Base-by-base conservation (phyloP, 2,113 vertebrate genomes). In the Lampris incognitus region DNA sequence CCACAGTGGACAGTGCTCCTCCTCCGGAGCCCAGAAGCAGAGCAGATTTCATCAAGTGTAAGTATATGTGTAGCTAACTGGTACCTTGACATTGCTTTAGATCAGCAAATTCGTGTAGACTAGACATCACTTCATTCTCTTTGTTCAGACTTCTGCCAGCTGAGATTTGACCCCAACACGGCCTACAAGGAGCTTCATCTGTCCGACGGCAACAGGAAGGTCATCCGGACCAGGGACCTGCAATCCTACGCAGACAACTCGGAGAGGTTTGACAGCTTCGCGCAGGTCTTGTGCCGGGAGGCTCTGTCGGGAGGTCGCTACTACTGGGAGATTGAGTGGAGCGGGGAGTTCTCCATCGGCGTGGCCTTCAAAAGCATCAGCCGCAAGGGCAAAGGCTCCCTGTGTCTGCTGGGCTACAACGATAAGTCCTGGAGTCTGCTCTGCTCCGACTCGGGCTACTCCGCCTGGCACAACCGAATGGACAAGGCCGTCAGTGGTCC, bases 321-420 rank as follows among this genome's bases (percentile, higher is more conserved):
- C 91, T 99, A 99, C 93, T 99, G 98, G 97, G 98, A 99, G 88
- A 96, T 99, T 1, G 90, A 88, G 62, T 85, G 94, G 72, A 98
- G 92, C 1, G 92, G 91, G 52, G 95, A 97, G 0, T 93, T 97
- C 88, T 94, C 96, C 2, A 90, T 99, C 13, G 98, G 97, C 0
- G 93, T 96, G 54, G 93, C 97, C 59, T 99, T 97, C 83, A 87
- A 8, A 0, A 77, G 91, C 4, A 96, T 99, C 52, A 80, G 92
- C 1, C 83, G 94, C 8, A 86, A 87, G 76, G 94, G 95, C 62
- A 95, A 92, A 48, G 91, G 94, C 9, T 92, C 93, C 1, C 93
- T 93, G 0, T 97, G 97, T 87, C 96, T 94, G 86, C 96, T 98
- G 0, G 97, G 98, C 36, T 94, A 96, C 42, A 97, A 96, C 0